Evolutionary conservation across 2,888 invertebrate genomes (phyloP), one percentile per base, ranked within the genome.

Genomic region (Chalcis sispes): DNA sequence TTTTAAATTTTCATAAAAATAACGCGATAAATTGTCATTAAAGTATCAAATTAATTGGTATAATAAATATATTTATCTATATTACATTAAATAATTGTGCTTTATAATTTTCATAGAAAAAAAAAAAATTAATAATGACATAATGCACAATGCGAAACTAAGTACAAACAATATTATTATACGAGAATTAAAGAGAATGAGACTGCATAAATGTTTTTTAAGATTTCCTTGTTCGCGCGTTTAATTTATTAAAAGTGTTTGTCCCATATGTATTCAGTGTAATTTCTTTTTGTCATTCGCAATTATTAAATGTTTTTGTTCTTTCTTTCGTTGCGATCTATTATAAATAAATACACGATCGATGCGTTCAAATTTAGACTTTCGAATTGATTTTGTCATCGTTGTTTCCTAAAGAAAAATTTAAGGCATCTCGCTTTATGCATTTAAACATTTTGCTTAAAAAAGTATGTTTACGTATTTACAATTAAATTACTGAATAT

Each of bases 121-220:
- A n/a, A 58, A 59, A 20, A 52, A 67, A 62, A 32, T 74, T 48
- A 27, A 64, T 27, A 20, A 40, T 25, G n/a, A 5, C 42, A 65
- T 40, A 48, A 32, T 74, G 42, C 61, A 42, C 42, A 67, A 32
- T 54, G 56, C 32, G 48, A 64, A 62, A 71, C 23, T 56, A 32
- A 76, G 72, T 72, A 76, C 62, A 76, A 76, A 66, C 5, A 56
- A 42, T 36, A 69, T 65, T 59, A 23, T 50, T 32, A 42, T 52
- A 36, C 32, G 64, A 71, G 18, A 72, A 50, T 77, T 18, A 46
- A 77, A 77, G 72, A 77, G 72, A 73, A 69, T 52, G 67, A 77
- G 74, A 77, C 77, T 77, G 77, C 70, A 71, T 52, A 67, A 65
- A 50, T 77, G 56, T 64, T 72, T 79, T 78, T 72, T 48, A 25